phyloP scores from a whole-genome alignment of 2,113 vertebrate genomes.

The Semicossyphus pulcher region DNA sequence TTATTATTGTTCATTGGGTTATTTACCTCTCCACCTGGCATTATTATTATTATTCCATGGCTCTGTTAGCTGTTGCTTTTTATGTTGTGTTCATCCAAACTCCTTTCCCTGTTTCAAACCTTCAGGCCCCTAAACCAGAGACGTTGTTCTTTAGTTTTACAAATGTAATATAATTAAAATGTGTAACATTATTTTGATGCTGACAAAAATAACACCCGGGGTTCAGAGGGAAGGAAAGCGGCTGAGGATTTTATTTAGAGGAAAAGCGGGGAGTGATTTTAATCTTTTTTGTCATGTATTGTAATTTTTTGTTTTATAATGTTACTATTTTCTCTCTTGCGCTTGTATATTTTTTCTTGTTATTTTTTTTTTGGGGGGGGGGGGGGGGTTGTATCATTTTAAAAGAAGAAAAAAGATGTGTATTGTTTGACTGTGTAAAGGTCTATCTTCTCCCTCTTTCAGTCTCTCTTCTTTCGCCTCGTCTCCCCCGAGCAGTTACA shows the following conservation, averaged over 20 bases:
- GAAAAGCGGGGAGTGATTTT: constrained; percentile 55
- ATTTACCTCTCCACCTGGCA: constrained; percentile 67
- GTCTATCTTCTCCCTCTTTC: constrained; percentile 71
- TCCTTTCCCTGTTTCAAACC: constrained; percentile 58
- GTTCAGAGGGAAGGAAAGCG: constrained; percentile 35
- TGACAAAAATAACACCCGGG: constrained; percentile 65
- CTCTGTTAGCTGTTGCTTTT: constrained; percentile 70
- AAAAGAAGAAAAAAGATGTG: constrained; percentile 73
- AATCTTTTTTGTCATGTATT: constrained; percentile 75
- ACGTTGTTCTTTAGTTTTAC: constrained; percentile 65
- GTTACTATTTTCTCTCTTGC: constrained; percentile 71
- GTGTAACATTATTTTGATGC: constrained; percentile 76
- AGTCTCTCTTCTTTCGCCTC: constrained; percentile 51
- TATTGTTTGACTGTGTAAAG: constrained; percentile 82
- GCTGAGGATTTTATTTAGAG: constrained; percentile 49
- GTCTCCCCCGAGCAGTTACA: constrained; percentile 69
- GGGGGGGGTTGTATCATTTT: constrained; percentile 74
- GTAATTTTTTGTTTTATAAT: constrained; percentile 84
- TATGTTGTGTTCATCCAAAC: constrained; percentile 66
- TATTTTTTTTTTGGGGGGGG: constrained; percentile 27
- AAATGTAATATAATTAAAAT: constrained; percentile 82
- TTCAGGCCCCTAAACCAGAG: constrained; percentile 41
- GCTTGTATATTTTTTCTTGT: constrained; percentile 76
- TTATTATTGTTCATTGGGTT: constrained; percentile 74
- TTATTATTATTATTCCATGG: constrained; percentile 72